Conservation (phyloP, 2,888 invertebrate genomes). For the Camptogramma bilineatum region DNA sequence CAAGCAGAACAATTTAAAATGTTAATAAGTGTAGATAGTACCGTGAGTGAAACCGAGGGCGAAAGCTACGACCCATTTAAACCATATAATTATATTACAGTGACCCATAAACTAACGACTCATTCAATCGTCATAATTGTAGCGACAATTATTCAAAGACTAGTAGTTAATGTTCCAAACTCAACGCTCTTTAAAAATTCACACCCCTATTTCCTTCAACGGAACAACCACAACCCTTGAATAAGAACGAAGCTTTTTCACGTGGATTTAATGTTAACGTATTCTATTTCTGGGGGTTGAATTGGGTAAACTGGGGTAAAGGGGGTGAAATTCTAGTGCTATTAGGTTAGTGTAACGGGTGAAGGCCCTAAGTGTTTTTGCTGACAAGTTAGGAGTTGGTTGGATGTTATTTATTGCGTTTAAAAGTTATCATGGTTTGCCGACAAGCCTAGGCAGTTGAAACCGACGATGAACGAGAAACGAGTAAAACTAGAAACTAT, state of each 20-base stretch:
- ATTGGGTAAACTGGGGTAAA: neutral
- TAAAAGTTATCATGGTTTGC: no score
- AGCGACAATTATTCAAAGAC: neutral
- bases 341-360: neutral
- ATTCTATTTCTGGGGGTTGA: slow-evolving; percentile 1
- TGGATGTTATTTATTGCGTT: neutral
- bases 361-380: neutral
- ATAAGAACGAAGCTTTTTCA: neutral
- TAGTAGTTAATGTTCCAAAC: neutral
- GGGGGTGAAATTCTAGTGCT: neutral
- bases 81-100: no score
- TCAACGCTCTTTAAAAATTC: neutral
- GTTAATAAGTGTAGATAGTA: no score
- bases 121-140: no score
- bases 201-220: neutral
- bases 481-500: no score
- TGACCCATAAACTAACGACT: no score
- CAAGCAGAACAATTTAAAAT: no score
- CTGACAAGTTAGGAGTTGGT: neutral
- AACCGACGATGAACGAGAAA: no score
- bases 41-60: no score
- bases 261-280: slow-evolving; percentile 1
- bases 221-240: neutral
- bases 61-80: no score
- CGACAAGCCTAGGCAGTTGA: no score